Base-by-base conservation (phyloP, 2,888 invertebrate species). In the Melinaea menophilus region DNA sequence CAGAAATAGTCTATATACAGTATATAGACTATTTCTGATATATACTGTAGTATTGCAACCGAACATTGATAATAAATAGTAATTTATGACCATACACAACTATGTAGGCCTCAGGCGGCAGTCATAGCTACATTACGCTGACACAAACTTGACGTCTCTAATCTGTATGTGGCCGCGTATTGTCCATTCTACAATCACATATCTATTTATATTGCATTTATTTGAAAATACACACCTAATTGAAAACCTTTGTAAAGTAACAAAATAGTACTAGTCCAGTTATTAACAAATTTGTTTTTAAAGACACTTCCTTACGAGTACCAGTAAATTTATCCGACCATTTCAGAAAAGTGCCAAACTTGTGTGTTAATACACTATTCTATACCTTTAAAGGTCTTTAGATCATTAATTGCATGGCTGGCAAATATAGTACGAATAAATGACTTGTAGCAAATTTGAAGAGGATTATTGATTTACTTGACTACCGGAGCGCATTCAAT, bases 81-180 rank as follows among this genome's bases (percentile, higher is more conserved):
- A 22, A n/a, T 46, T n/a, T 46, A 46, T 46, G 46, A 46, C 11
- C 46, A 60, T 37, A 55, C 55, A 41, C 41, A 54, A 46, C 46
- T 55, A 34, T 55, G 62, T 22, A 48, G 55, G 55, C 55, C 47
- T 56, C 55, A 34, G 41, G 58, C 51, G 62, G 54, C 51, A 62
- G 41, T 41, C 54, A 58, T 62, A 62, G 58, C 58, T 62, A 58
- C 57, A 48, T 63, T 57, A 13, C 54, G n/a, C 47, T 65, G 65
- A 63, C 64, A 61, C 51, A 41, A 54, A 55, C 60, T 55, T 60
- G 57, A 63, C 63, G 59, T 41, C 22, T 35, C 59, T 63, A 65
- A 63, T 63, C 60, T 58, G 57, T 48, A 65, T 59, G 65, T 48
- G 45, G 57, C 60, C 57, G 55, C 47, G 56, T 5, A 34, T 3